Percentiles rank a stretch among this genome's conserved stretches.
Evolutionary conservation across 2,113 vertebrate genomes (phyloP).

Genomic region (Benitochromis conjunctus): DNA sequence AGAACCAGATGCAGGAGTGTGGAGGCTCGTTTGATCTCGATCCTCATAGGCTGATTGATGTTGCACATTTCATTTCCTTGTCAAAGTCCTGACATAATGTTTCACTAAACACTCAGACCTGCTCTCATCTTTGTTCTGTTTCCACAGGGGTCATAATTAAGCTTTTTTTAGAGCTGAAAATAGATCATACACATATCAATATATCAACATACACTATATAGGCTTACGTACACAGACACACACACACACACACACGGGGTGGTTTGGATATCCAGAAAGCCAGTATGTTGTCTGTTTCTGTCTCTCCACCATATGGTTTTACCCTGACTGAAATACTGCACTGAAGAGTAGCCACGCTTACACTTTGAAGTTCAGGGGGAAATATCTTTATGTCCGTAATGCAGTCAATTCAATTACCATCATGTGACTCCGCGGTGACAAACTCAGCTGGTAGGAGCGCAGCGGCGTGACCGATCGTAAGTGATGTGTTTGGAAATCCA

Average conservation of each 20-base stretch:
- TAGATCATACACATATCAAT: constrained; percentile 51
- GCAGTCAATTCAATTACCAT: constrained; percentile 62
- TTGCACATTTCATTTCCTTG: constrained; percentile 76
- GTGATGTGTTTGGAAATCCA: constrained; percentile 54
- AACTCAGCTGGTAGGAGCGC: constrained; percentile 15
- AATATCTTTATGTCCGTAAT: constrained; percentile 51
- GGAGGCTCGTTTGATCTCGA: constrained; percentile 75
- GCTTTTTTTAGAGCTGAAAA: constrained; percentile 53
- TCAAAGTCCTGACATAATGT: constrained; percentile 77
- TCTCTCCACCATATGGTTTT: constrained; percentile 48
- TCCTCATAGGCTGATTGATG: constrained; percentile 76
- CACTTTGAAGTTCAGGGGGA: constrained; percentile 49
- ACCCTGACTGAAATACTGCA: constrained; percentile 43
- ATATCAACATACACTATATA: constrained; percentile 23
- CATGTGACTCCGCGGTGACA: constrained; percentile 11
- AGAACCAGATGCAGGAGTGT: constrained; percentile 70
- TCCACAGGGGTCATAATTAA: constrained; percentile 62
- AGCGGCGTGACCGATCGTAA: constrained; percentile 40
- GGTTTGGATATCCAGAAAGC: constrained; percentile 57
- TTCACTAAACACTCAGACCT: constrained; percentile 73
- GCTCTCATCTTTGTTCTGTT: constrained; percentile 58
- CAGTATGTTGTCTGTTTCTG: constrained; percentile 55
- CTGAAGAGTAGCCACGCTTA: constrained; percentile 17
- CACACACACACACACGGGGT: not conserved
- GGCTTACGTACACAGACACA: constrained; percentile 2